These are phyloP conservation scores for Gambusia holbrooki DNA, from an alignment of 2,113 vertebrate species.

Conservation along the genomic window DNA sequence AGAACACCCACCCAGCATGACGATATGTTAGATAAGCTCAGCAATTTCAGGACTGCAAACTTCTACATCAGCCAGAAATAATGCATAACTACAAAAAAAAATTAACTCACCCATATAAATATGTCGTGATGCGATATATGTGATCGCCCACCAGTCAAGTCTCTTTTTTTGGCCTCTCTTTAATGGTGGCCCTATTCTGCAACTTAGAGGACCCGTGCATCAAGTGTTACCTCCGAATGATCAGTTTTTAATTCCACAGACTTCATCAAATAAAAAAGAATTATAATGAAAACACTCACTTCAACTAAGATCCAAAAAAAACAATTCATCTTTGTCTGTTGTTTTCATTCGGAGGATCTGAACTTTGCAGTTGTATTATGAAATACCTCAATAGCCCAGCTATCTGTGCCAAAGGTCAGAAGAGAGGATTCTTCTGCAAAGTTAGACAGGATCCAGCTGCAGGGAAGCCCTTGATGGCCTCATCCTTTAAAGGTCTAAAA, in stretches of 20 bases:
- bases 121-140: not conserved
- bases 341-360: constrained; percentile 10
- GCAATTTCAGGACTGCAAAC: not conserved
- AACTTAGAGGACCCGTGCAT: not conserved
- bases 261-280: not conserved
- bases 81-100: constrained; percentile 5
- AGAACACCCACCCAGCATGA: not conserved
- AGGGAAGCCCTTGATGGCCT: constrained; percentile 65
- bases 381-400: constrained; percentile 32
- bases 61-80: constrained; percentile 5
- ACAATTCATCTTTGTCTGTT: not conserved
- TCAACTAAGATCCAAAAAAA: too few species aligned
- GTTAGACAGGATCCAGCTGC: constrained; percentile 81
- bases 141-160: not conserved
- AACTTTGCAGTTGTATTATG: constrained; percentile 17
- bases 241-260: not conserved
- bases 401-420: constrained; percentile 61
- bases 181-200: not conserved
- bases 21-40: constrained; percentile 1
- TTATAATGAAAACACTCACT: too few species aligned
- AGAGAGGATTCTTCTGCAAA: constrained; percentile 49
- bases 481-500: constrained; percentile 66
- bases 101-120: not conserved
- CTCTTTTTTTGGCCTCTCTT: too few species aligned
- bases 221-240: not conserved